Evolutionary conservation across 2,113 vertebrate genomes (phyloP), one percentile per base, ranked within the genome.

Genomic region (Nothobranchius kuhntae): DNA sequence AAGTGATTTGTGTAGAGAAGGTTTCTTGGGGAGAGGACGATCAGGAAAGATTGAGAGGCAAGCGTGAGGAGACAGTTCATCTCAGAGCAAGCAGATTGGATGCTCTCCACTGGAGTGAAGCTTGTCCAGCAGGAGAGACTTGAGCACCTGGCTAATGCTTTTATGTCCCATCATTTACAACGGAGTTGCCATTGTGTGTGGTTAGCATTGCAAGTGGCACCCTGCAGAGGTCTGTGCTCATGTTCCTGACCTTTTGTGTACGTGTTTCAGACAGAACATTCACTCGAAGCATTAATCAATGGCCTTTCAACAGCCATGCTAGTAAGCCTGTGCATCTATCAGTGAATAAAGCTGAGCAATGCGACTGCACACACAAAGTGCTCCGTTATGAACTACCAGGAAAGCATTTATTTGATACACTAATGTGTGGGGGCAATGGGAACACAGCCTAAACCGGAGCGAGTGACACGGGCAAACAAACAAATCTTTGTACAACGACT

Each of bases 91-190:
- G 86, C 81, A 84, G 80, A 86, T 73, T 86, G 83, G 74, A 73
- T 21, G 55, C 75, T 84, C 79, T 64, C 71, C 36, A 56, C 72
- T 73, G 72, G 72, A 84, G 82, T 83, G 52, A 80, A 57, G 65
- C 65, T 80, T 12, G 80, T 80, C 71, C 70, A 78, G 80, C 78
- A 78, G 77, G 53, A 73, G 80, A 78, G 80, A 54, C 84, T 56
- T 45, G 30, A 87, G 88, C 92, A 92, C 90, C 90, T 92, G 90
- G 81, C 88, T 87, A 87, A 93, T 89, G 86, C 85, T 78, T 81
- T 86, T 87, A 83, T 35, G 78, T 82, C 80, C 89, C 87, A 80
- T 79, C 83, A 92, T 87, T 87, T 87, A 89, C 73, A 81, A 55
- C 40, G 64, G 82, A 46, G 30, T 65, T 52, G 81, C 0, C 71